phyloP scores from a whole-genome alignment of 1,140 invertebrate species.

The Drosophila murphyi region DNA sequence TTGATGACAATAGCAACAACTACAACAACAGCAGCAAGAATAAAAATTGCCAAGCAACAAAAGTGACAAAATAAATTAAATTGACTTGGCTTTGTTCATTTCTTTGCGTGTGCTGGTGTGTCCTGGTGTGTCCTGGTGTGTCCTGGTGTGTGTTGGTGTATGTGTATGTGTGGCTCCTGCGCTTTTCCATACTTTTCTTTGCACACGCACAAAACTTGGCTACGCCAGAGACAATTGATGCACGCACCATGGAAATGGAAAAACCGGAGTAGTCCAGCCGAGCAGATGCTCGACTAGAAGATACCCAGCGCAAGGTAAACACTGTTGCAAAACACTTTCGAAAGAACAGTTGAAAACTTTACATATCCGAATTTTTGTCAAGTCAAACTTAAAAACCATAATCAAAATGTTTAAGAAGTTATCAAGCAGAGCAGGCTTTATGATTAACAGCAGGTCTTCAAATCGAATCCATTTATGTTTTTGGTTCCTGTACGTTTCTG shows the following conservation, averaged over 20 bases:
- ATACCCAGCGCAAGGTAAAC: background rate
- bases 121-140: constrained; percentile 2
- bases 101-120: constrained; percentile 21
- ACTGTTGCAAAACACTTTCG: no score
- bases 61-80: constrained; percentile 82
- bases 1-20: constrained; percentile 21
- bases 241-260: constrained; percentile 35
- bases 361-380: background rate
- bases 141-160: constrained; percentile 44
- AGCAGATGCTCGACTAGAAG: background rate
- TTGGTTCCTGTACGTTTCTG: no score
- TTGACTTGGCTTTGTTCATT: constrained; percentile 60
- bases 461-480: no score
- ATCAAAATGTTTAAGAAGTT: no score
- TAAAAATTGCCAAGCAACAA: constrained; percentile 65
- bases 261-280: background rate
- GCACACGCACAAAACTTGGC: constrained; percentile 46
- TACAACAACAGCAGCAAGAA: constrained; percentile 36
- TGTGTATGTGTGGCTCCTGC: constrained; percentile 52
- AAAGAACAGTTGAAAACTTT: no score
- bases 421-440: no score
- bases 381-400: background rate
- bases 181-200: constrained; percentile 62
- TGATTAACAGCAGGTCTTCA: no score
- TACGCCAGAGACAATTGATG: constrained; percentile 65